phyloP scores from a whole-genome alignment of 2,113 vertebrate genomes.

The Ciconia boyciana region DNA sequence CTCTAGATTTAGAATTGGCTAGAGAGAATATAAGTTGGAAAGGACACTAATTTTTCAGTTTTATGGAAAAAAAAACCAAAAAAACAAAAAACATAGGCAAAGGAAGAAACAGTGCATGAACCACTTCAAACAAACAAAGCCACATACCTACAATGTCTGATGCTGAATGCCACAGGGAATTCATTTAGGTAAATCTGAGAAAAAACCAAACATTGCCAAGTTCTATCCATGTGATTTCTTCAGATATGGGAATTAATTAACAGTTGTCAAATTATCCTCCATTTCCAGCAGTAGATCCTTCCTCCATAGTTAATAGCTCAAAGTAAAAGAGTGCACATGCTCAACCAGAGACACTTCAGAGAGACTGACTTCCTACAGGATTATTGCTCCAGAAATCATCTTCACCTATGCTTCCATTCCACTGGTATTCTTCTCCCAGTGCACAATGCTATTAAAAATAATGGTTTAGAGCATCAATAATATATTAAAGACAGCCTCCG shows the following conservation, averaged over 20 bases:
- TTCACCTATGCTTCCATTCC: not conserved
- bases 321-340: not conserved
- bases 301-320: not conserved
- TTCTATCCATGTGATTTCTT: not conserved
- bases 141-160: not conserved
- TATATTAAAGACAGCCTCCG: not conserved
- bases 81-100: not conserved
- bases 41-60: not conserved
- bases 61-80: not conserved
- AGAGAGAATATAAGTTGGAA: not conserved
- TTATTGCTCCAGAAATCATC: not conserved
- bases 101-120: not conserved
- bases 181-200: not conserved
- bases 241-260: not conserved
- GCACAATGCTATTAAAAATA: slow-evolving; percentile 29
- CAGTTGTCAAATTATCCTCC: not conserved
- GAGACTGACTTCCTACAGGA: not conserved
- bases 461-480: slow-evolving; percentile 21
- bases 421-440: not conserved
- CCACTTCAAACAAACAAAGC: not conserved
- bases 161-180: not conserved
- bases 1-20: not conserved
- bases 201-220: not conserved
- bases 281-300: not conserved
- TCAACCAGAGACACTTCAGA: not conserved